Conservation (phyloP, 1,140 invertebrate genomes). For the Bilobella aurantiaca region DNA sequence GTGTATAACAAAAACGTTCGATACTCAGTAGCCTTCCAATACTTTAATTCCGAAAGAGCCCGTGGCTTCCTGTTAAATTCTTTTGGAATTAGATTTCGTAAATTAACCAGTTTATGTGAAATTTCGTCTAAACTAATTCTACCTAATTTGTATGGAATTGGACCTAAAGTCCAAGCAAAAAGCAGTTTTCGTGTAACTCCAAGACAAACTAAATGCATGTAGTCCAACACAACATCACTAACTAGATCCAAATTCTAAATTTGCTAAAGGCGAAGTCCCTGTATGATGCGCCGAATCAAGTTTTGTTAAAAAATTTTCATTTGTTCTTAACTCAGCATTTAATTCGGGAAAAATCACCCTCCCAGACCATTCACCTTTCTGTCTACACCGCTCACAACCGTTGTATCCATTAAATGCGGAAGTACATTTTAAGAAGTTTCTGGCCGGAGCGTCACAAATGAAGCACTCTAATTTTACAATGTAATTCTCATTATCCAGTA, state of each 20-base stretch:
- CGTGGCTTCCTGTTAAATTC: conserved; percentile 26
- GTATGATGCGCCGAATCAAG: not conserved
- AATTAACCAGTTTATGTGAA: not conserved
- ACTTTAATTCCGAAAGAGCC: conserved; percentile 12
- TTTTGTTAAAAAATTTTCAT: not conserved
- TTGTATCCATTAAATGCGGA: conserved; percentile 34
- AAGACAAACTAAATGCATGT: conserved; percentile 13
- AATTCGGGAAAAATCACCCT: not conserved
- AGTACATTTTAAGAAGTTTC: conserved; percentile 17
- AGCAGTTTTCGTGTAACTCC: conserved; percentile 36
- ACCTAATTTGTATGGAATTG: not conserved
- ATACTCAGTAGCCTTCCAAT: conserved; percentile 29
- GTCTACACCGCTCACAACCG: conserved; percentile 39
- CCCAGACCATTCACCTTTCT: conserved; percentile 31
- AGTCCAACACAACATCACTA: conserved; percentile 3
- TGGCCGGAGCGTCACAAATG: conserved; percentile 24
- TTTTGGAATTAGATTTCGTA: not conserved
- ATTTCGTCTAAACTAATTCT: conserved; percentile 7
- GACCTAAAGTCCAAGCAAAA: conserved; percentile 35
- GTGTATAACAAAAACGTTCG: conserved; percentile 23
- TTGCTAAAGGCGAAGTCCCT: not conserved
- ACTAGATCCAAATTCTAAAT: conserved; percentile 1
- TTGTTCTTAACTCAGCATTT: not conserved
- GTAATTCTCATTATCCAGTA: conserved; percentile 3
- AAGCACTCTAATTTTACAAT: conserved; percentile 11